Evolutionary conservation across 2,797 vertebrate genomes (phyloP).

Genomic region (Dryobates pubescens): DNA sequence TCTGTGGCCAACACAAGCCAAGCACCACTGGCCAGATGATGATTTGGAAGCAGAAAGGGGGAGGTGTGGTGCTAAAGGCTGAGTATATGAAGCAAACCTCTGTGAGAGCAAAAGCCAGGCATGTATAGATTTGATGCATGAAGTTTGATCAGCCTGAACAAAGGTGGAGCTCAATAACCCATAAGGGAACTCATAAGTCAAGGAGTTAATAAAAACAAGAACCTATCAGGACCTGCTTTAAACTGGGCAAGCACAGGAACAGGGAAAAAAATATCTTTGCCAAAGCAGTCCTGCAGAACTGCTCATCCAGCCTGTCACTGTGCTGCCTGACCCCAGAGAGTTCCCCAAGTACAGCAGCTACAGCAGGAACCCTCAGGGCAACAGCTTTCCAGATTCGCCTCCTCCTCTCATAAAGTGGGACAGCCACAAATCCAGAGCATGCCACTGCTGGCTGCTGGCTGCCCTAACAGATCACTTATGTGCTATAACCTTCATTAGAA

Average conservation of each 20-base stretch:
- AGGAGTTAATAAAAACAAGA: background rate
- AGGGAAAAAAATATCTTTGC: background rate
- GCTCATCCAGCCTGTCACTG: background rate
- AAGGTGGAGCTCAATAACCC: background rate
- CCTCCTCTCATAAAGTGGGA: background rate
- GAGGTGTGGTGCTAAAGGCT: too few species aligned
- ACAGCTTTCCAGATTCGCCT: background rate
- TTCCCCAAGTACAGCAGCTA: background rate
- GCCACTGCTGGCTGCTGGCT: background rate
- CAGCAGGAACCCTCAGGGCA: background rate
- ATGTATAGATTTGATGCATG: background rate
- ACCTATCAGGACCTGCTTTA: background rate
- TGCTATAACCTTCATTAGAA: background rate
- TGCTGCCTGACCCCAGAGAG: background rate
- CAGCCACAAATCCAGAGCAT: background rate
- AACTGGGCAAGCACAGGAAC: background rate
- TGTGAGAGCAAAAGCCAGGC: background rate
- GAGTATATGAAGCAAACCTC: background rate
- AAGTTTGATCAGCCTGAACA: background rate
- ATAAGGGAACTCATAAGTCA: background rate
- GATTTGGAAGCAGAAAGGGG: background rate
- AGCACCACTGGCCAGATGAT: background rate
- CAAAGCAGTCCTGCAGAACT: background rate
- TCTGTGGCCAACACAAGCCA: background rate
- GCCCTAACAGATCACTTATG: background rate